Conservation (phyloP, 2,113 vertebrate genomes). For the Formicarius rufipectus region DNA sequence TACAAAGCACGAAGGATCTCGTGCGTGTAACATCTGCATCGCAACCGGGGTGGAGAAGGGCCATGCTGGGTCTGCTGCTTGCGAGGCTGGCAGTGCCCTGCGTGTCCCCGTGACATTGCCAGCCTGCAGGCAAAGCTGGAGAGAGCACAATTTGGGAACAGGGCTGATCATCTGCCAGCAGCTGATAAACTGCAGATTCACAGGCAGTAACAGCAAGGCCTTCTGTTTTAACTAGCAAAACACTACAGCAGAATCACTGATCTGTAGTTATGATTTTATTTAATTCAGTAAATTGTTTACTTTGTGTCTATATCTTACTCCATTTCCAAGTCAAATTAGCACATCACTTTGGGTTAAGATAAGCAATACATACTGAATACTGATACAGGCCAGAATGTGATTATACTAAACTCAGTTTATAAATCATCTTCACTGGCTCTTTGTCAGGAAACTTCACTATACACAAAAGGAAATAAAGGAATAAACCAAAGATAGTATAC, state of each 20-base stretch:
- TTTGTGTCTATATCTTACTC: neutral
- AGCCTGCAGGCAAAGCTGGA: neutral
- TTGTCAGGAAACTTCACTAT: neutral
- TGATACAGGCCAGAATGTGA: neutral
- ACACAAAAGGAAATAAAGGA: neutral
- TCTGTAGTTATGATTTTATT: neutral
- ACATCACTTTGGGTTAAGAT: neutral
- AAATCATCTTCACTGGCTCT: neutral
- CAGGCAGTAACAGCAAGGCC: neutral
- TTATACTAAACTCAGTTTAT: neutral
- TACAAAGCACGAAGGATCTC: neutral
- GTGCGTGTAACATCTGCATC: neutral
- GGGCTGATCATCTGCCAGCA: neutral
- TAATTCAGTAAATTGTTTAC: neutral
- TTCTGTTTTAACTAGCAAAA: neutral
- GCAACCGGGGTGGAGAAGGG: rapidly evolving
- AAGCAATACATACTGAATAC: neutral
- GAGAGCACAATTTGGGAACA: neutral
- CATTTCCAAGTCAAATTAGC: conserved; percentile 20
- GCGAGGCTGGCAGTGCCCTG: neutral
- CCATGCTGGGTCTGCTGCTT: neutral
- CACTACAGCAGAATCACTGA: neutral
- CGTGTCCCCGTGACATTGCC: neutral
- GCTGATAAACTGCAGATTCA: neutral
- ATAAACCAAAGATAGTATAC: neutral